phyloP scores from a whole-genome alignment of 2,113 vertebrate species.

The Pycnonotus jocosus region DNA sequence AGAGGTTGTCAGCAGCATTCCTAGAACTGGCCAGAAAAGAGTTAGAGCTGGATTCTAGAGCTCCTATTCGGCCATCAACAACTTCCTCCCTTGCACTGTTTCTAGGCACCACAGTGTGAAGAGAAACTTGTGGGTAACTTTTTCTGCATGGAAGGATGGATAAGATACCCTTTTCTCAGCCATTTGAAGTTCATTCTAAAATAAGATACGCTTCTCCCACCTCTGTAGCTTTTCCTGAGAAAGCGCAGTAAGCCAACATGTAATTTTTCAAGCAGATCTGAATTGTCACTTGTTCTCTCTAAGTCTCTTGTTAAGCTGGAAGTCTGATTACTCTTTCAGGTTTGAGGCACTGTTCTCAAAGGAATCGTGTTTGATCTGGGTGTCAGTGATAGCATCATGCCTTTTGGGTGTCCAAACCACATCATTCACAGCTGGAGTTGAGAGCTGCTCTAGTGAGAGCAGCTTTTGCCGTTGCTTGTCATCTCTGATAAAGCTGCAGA shows the following conservation, averaged over 20 bases:
- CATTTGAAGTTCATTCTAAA: neutral
- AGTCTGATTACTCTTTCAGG: neutral
- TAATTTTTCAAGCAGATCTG: neutral
- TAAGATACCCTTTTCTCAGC: neutral
- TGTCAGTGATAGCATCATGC: neutral
- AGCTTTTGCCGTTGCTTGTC: neutral
- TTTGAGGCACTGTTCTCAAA: neutral
- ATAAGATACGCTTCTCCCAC: neutral
- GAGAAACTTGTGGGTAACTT: neutral
- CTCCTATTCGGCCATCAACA: rapidly evolving
- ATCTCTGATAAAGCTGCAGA: neutral
- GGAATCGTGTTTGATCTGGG: neutral
- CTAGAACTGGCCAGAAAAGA: neutral
- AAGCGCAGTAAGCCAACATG: neutral
- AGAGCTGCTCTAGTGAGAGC: neutral
- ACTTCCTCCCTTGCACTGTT: neutral
- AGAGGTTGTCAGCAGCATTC: neutral
- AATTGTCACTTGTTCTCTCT: neutral
- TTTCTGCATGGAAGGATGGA: neutral
- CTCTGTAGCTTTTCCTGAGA: neutral
- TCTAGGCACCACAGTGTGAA: neutral
- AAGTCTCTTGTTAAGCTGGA: neutral
- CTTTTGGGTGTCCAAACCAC: neutral
- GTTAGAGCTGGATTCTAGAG: neutral
- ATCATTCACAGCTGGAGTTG: neutral